Evolutionary conservation across 2,797 vertebrate species (phyloP), one percentile per base, ranked within the genome.

Genomic region (Bradypodion pumilum): DNA sequence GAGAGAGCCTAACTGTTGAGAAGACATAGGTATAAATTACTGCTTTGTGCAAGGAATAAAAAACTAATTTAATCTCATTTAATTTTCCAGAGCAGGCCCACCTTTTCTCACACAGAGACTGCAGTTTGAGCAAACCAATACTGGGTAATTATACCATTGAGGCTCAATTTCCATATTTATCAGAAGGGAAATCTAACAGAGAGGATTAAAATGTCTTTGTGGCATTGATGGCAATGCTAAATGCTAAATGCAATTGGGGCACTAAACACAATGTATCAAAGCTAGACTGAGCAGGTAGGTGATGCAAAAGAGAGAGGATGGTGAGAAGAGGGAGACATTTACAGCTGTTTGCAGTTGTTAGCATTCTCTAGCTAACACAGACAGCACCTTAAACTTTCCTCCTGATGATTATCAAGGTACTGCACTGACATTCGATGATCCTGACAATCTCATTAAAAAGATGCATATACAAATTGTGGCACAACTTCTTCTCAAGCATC

Each of bases 361-460:
- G 62, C 69, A 90, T 94, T 95, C 90, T 76, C 81, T 63, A 91
- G 87, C 76, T 88, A 88, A 90, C 42, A 80, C 86, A 94, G 86
- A 91, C 13, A 75, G 94, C 89, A 92, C 91, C 91, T 94, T 95
- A 90, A 95, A 94, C 92, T 93, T 94, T 89, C 74, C 93, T 94
- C 65, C 42, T 85, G 76, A 77, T 87, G 81, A 91, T 93, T 93
- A 91, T 68, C 76, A 29, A 78, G 91, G 92, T 90, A 83, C 88
- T 52, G 91, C 82, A 77, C 86, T 94, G 89, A 94, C 91, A 94
- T 92, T 16, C 95, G 95, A 94, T 90, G 93, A 92, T 89, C 85
- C 92, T 94, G 91, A 93, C 91, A 95, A 86, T 89, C 89, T 94
- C 0, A 1, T 95, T 93, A 91, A 94, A 90, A 86, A 92, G 89